phyloP scores from a whole-genome alignment of 2,888 invertebrate species.

The Xestia xanthographa region DNA sequence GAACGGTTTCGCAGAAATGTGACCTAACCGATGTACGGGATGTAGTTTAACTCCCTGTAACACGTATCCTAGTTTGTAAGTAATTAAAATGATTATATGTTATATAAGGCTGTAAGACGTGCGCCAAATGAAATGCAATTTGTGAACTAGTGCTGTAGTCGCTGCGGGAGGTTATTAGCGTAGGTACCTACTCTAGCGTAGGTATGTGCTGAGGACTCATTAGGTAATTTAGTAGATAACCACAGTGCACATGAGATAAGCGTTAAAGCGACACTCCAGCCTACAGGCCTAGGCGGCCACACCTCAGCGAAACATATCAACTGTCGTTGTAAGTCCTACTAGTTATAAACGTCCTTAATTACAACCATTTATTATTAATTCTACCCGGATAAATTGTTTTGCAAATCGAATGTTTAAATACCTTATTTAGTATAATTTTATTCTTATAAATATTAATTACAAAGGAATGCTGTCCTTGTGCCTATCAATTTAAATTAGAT shows the following conservation, averaged over 20 bases:
- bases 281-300: constrained; percentile 37
- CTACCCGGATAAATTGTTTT: constrained; percentile 31
- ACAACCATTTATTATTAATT: constrained; percentile 40
- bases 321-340: constrained; percentile 23
- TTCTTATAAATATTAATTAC: constrained; percentile 22
- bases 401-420: constrained; percentile 37
- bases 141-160: constrained; percentile 38
- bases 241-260: constrained; percentile 38
- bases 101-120: constrained; percentile 67
- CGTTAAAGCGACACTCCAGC: constrained; percentile 8
- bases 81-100: constrained; percentile 74
- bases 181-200: constrained; percentile 7
- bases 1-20: constrained; percentile 51
- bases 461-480: constrained; percentile 9
- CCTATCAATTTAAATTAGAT: constrained; percentile 5
- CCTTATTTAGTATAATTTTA: neutral
- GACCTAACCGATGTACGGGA: constrained; percentile 58
- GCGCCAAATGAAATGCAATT: constrained; percentile 62
- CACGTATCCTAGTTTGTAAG: constrained; percentile 61
- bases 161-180: constrained; percentile 59
- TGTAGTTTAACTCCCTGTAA: constrained; percentile 67
- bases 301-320: constrained; percentile 49
- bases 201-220: constrained; percentile 43
- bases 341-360: constrained; percentile 43
- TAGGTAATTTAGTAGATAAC: constrained; percentile 54